These are phyloP conservation scores for Aphelocoma californica DNA, from an alignment of 2,797 vertebrate genomes.

Conservation along the genomic window DNA sequence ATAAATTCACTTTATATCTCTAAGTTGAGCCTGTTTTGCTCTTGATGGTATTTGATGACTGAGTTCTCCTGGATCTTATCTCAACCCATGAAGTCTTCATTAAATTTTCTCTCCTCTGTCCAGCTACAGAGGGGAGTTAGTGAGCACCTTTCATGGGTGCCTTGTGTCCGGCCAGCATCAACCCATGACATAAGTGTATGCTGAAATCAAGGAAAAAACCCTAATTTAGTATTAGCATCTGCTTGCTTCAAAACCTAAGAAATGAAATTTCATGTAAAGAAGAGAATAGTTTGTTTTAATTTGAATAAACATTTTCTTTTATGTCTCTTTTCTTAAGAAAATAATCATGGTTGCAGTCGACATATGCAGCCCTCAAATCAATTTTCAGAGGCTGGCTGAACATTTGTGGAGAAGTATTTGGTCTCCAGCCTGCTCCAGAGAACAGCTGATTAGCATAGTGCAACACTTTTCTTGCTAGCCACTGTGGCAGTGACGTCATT, in stretches of 20 bases:
- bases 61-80: neutral
- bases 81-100: neutral
- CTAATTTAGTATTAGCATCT: neutral
- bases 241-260: neutral
- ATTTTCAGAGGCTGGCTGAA: neutral
- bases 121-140: neutral
- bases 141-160: neutral
- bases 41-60: too few relatives aligned
- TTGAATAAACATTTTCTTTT: neutral
- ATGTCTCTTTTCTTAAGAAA: neutral
- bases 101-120: neutral
- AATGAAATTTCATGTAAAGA: neutral
- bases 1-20: neutral
- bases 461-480: neutral
- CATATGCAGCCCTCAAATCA: neutral
- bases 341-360: neutral
- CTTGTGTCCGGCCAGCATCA: accelerated
- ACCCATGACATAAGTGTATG: neutral
- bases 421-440: neutral
- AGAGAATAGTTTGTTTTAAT: neutral
- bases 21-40: neutral
- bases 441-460: neutral
- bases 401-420: neutral
- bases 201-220: neutral
- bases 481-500: neutral